Evolutionary conservation across 1,140 invertebrate genomes (phyloP).

Genomic region (Nasonia vitripennis): DNA sequence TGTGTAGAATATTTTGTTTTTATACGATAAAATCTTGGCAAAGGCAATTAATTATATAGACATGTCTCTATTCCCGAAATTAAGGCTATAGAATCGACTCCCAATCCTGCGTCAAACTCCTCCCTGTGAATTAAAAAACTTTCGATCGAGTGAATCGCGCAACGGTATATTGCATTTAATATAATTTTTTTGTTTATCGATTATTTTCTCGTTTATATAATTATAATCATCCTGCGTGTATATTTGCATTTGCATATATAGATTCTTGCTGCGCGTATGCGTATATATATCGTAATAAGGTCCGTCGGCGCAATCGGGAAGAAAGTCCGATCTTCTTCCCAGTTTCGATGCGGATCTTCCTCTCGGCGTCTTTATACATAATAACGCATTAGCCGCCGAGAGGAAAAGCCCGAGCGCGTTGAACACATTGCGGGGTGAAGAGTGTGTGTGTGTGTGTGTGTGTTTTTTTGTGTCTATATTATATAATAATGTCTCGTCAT

Average conservation of each 20-base stretch:
- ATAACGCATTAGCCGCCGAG: neutral
- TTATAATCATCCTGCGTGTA: slow-evolving; percentile 10
- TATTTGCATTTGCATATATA: neutral
- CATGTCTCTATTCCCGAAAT: neutral
- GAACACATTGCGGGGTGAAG: slow-evolving; percentile 51
- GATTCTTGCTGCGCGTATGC: slow-evolving; percentile 26
- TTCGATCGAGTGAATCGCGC: slow-evolving; percentile 11
- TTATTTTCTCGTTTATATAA: slow-evolving; percentile 21
- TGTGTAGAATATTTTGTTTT: neutral
- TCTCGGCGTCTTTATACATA: neutral
- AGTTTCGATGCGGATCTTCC: neutral
- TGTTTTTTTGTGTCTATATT: neutral
- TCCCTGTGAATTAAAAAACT: neutral
- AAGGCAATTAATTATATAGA: neutral
- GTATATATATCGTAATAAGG: slow-evolving; percentile 34
- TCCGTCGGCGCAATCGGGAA: slow-evolving; percentile 9
- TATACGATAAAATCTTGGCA: neutral
- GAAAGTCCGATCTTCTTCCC: slow-evolving; percentile 17
- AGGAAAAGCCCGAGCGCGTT: slow-evolving; percentile 25
- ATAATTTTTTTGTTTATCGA: slow-evolving; percentile 12
- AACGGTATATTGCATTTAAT: neutral
- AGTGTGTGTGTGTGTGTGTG: neutral
- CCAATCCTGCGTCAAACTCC: neutral
- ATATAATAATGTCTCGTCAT: neutral
- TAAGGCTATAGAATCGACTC: neutral